Base-by-base conservation (phyloP, 2,888 invertebrate species). In the Thymelicus acteon region DNA sequence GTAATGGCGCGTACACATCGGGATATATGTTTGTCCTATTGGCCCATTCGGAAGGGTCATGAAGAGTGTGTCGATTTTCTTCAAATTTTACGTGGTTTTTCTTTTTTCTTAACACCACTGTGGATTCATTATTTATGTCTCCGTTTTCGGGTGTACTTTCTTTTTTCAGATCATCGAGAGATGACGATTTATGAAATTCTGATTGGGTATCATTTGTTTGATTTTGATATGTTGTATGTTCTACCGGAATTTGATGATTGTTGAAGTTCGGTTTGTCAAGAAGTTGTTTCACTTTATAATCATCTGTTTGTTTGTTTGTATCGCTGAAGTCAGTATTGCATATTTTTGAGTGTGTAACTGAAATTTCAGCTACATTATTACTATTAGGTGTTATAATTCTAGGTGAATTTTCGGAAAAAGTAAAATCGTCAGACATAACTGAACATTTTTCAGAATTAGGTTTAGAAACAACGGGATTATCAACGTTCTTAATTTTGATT, bases 1-100 rank as follows among this genome's bases (percentile, higher is more conserved):
- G 96, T 78, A 95, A 94, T 77, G 96, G 96, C 75, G 96, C 96
- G 86, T 96, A 97, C 78, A 97, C 95, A 85, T 96, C 95, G 73
- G 97, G 96, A 88, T 96, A 95, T 84, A 95, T 94, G 77, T 95
- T 85, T 48, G 92, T 89, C 79, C 93, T 89, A 77, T 92, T 93
- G 69, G 81, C 87, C 93, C 93, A 93, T 72, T 91, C 88, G 13
- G 85, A 80, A 72, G 87, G 81, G 60, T 92, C 92, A 72, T 91
- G 89, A 61, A 91, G 74, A 24, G 91, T 90, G 76, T 93, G 91
- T 48, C 91, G 89, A 77, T 90, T 83, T 49, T 86, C 81, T 54
- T 84, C 81, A 62, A 76, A 78, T 75, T 80, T 83, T 66, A 74
- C 37, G 48, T 63, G 77, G 74, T 19, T 69, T 69, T 80, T 77